Base-by-base conservation (phyloP, 2,888 invertebrate species). In the Drosophila sordidapex region DNA sequence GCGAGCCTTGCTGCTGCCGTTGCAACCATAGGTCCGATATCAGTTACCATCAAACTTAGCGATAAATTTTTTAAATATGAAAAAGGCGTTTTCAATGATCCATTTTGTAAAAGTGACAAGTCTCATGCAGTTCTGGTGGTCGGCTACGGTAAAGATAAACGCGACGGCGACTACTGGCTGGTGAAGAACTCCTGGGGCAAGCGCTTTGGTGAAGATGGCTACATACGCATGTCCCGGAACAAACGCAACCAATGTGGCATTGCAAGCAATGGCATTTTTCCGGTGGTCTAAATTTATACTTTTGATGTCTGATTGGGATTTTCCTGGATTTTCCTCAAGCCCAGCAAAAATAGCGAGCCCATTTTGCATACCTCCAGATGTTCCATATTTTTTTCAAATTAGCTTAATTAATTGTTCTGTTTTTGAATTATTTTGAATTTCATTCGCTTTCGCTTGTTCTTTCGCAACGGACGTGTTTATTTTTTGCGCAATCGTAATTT, bases 211-310 rank as follows among this genome's bases (percentile, higher is more conserved):
- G 94, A 95, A 29, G 90, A 95, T 0, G 98, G 98, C 36, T 98
- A 97, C 94, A 96, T 98, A 90, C 96, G 96, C 93, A 97, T 98
- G 96, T 95, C 97, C 25, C 95, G 98, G 83, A 97, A 98, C 93
- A 94, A 94, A 87, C 87, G 96, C 54, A 98, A 98, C 93, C 95
- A 96, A 91, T 98, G 98, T 92, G 97, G 97, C 82, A 95, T 98
- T 92, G 98, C 98, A 54, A 94, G 95, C 56, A 91, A 94, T 76
- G 96, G 97, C 70, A 96, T 96, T 90, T 98, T 96, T 93, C 98
- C 98, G 27, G 94, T 97, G 53, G 97, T 97, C 85, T 97, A 95
- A 92, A 18, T 18, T 15, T 2, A 18, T 7, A 21, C 18, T 31
- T 21, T 21, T 25, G 2, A 46, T 25, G 15, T 46, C 13, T 46